Conservation (phyloP, 2,113 vertebrate species). For the Perognathus longimembris region DNA sequence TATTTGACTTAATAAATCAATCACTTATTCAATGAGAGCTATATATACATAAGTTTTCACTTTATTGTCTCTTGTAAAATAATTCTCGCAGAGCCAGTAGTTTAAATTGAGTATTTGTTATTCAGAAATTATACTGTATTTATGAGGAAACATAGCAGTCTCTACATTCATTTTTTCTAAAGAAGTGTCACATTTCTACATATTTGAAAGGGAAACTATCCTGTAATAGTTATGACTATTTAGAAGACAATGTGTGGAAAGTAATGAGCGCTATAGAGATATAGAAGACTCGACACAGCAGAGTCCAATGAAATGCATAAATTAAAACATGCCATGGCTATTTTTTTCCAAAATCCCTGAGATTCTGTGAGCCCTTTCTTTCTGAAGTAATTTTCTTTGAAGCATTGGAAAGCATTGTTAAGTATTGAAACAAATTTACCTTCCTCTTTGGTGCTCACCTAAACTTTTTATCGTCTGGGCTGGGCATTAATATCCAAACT, state of each 20-base stretch:
- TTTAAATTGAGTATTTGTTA: background rate
- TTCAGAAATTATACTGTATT: no score
- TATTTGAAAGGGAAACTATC: background rate
- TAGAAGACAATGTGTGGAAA: background rate
- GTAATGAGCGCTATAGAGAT: background rate
- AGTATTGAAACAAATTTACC: background rate
- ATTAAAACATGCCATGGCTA: background rate
- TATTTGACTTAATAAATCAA: background rate
- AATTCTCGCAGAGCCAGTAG: background rate
- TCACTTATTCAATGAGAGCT: background rate
- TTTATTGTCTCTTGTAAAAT: background rate
- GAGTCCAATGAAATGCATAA: background rate
- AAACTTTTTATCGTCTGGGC: background rate
- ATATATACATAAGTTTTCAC: background rate
- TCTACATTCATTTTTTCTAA: background rate
- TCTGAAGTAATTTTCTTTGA: background rate
- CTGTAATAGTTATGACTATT: background rate
- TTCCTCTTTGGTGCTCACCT: no score
- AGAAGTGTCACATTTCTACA: background rate
- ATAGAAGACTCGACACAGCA: background rate
- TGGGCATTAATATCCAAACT: background rate
- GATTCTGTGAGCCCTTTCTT: background rate
- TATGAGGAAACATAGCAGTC: no score
- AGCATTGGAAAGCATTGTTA: background rate
- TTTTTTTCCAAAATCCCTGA: background rate